phyloP scores from a whole-genome alignment of 1,140 invertebrate genomes.

The Drosophila takahashii region DNA sequence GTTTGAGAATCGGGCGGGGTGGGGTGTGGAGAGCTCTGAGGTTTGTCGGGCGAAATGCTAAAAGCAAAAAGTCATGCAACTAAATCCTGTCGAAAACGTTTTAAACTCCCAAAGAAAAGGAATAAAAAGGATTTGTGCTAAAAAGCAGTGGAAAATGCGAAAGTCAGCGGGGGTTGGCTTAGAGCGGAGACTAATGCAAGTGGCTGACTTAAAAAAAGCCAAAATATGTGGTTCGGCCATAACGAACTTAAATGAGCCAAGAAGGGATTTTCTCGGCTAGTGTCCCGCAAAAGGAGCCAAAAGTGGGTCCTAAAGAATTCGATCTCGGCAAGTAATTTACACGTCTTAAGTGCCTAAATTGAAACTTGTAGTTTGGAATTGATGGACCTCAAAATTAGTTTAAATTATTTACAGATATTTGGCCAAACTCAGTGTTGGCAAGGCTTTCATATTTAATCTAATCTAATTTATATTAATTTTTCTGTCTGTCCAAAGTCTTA shows the following conservation, averaged over 20 bases:
- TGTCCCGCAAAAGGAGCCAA: conserved; percentile 4
- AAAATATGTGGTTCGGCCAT: conserved; percentile 26
- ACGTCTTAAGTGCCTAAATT: neutral
- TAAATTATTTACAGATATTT: too few relatives aligned
- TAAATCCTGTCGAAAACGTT: conserved; percentile 81
- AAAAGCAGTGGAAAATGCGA: conserved; percentile 67
- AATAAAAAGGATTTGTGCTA: conserved; percentile 76
- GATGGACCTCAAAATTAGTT: neutral
- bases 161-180: conserved; percentile 20
- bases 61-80: conserved; percentile 82
- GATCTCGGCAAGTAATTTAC: neutral
- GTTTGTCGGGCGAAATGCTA: conserved; percentile 70
- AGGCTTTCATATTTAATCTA: neutral
- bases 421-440: too few relatives aligned
- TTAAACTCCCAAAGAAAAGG: conserved; percentile 67
- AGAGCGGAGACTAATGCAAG: conserved; percentile 23
- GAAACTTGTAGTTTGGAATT: neutral
- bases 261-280: neutral
- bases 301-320: neutral
- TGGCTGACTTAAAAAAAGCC: conserved; percentile 22
- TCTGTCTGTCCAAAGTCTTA: neutral
- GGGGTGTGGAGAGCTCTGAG: conserved; percentile 13
- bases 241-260: conserved; percentile 30
- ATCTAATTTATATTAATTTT: neutral
- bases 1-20: neutral